These are phyloP conservation scores for Artemia sinica DNA, from an alignment of 2,888 invertebrate genomes.

Conservation along the genomic window DNA sequence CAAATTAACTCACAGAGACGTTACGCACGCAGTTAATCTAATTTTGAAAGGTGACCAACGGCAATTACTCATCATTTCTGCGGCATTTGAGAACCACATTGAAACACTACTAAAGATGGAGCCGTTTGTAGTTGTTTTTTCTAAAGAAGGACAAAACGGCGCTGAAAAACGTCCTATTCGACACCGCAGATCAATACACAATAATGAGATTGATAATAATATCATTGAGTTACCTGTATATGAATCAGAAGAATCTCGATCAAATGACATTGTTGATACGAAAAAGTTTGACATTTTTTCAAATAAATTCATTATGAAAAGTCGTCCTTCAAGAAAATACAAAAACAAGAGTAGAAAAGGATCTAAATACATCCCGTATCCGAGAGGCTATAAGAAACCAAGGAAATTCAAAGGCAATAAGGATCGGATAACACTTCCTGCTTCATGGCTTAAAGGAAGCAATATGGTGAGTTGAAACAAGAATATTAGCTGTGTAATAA, in stretches of 20 bases:
- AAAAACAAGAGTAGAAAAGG: too few relatives aligned
- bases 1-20: not conserved
- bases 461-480: too few relatives aligned
- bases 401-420: not conserved
- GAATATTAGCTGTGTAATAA: too few relatives aligned
- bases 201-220: slow-evolving; percentile 2
- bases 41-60: not conserved
- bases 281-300: slow-evolving; percentile 5
- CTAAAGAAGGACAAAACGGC: not conserved
- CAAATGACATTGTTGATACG: not conserved
- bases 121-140: not conserved
- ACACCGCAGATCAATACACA: not conserved
- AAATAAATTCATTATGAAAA: not conserved
- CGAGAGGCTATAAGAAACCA: not conserved
- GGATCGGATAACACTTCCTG: not conserved
- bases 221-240: too few relatives aligned
- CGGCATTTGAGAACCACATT: not conserved
- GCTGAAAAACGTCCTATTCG: not conserved
- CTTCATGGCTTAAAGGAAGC: too few relatives aligned
- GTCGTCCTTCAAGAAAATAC: not conserved
- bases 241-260: not conserved
- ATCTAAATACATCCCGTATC: not conserved
- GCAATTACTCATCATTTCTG: not conserved
- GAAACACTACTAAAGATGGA: not conserved
- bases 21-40: not conserved